Evolutionary conservation across 2,113 vertebrate species (phyloP).

Genomic region (Neolamprologus caudopunctatus): DNA sequence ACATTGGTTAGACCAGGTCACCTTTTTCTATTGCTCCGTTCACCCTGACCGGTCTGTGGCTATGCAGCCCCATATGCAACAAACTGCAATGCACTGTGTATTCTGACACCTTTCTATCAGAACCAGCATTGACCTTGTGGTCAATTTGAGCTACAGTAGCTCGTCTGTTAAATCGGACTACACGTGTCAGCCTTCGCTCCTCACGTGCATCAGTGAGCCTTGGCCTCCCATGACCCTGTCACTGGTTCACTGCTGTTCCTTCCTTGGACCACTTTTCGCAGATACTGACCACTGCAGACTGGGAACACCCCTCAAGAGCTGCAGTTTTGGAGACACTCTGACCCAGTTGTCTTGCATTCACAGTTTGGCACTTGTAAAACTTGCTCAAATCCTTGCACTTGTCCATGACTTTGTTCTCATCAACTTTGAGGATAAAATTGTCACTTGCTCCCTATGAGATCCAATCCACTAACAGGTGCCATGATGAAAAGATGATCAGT

Average conservation of each 20-base stretch:
- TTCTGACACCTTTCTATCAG: neutral
- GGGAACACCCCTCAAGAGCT: neutral
- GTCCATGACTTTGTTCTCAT: neutral
- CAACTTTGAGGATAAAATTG: neutral
- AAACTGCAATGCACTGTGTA: neutral
- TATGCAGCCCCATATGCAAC: neutral
- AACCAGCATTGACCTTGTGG: neutral
- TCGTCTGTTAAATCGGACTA: neutral
- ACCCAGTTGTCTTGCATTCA: neutral
- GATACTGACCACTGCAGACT: neutral
- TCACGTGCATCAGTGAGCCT: neutral
- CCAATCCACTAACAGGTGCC: neutral
- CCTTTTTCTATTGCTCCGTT: neutral
- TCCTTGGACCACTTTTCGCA: neutral
- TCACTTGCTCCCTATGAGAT: neutral
- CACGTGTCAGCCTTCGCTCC: neutral
- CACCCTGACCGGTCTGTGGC: neutral
- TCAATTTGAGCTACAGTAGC: neutral
- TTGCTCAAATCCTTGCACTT: neutral
- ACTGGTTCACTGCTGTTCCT: neutral
- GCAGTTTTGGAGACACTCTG: neutral
- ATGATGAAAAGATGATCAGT: neutral
- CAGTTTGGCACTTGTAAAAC: neutral
- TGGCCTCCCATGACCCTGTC: neutral
- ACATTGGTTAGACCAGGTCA: neutral